These are phyloP conservation scores for Verasper variegatus DNA, from an alignment of 2,113 vertebrate genomes.

Conservation along the genomic window DNA sequence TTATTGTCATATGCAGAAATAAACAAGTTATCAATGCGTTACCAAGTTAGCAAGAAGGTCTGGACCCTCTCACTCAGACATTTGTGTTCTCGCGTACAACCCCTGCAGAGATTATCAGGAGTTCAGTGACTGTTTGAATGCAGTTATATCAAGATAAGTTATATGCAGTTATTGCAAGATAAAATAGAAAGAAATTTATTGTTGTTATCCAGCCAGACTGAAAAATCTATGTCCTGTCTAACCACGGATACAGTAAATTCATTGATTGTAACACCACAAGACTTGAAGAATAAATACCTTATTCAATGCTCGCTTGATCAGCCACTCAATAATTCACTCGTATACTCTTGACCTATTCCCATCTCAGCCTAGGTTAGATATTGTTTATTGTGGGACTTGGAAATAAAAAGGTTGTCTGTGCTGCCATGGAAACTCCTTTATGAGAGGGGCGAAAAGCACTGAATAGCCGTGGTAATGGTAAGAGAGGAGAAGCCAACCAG, in stretches of 20 bases:
- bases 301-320: slow-evolving; percentile 42
- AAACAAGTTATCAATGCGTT: no score
- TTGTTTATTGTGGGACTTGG: slow-evolving; percentile 39
- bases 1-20: no score
- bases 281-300: slow-evolving; percentile 19
- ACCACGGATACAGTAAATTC: not conserved
- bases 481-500: slow-evolving; percentile 41
- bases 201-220: not conserved
- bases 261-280: slow-evolving; percentile 4
- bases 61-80: no score
- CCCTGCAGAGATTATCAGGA: no score
- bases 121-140: no score
- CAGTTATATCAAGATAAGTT: not conserved
- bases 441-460: slow-evolving; percentile 42
- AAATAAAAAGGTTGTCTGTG: slow-evolving; percentile 31
- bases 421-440: slow-evolving; percentile 53
- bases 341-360: slow-evolving; percentile 13
- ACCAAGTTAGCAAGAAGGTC: no score
- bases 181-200: not conserved
- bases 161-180: slow-evolving; percentile 15
- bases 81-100: no score
- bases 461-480: slow-evolving; percentile 46
- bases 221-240: not conserved
- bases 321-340: slow-evolving; percentile 19
- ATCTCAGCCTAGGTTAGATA: slow-evolving; percentile 20